phyloP scores from a whole-genome alignment of 2,113 vertebrate genomes.

The Odontophorus gujanensis region DNA sequence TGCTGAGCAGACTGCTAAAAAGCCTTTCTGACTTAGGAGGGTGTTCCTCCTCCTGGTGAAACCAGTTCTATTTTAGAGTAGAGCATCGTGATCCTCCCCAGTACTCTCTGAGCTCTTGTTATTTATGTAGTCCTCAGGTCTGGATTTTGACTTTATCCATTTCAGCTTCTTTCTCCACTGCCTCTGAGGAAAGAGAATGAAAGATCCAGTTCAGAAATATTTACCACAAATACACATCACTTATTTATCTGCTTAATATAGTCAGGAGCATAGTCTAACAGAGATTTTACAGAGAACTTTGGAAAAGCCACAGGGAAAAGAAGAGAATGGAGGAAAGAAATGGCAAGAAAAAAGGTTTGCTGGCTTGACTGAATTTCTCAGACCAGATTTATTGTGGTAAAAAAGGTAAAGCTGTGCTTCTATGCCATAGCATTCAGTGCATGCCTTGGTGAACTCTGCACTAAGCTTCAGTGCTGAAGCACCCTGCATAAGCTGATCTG shows the following conservation, averaged over 20 bases:
- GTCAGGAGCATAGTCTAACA: neutral
- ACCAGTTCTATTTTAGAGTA: neutral
- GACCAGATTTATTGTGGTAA: neutral
- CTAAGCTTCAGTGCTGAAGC: neutral
- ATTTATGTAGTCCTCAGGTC: neutral
- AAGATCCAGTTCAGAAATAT: neutral
- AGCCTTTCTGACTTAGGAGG: neutral
- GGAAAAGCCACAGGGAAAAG: neutral
- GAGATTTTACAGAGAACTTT: neutral
- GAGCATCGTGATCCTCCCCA: accelerated
- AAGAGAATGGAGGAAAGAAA: neutral
- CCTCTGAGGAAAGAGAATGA: neutral
- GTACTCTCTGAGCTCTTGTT: neutral
- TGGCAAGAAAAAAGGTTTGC: neutral
- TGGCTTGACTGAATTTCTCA: neutral
- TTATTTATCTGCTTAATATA: neutral
- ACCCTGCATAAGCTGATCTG: neutral
- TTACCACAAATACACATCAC: neutral
- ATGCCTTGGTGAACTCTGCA: neutral
- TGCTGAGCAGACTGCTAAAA: neutral
- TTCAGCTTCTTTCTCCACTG: neutral
- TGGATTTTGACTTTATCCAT: neutral
- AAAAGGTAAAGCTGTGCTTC: neutral
- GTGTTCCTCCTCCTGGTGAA: neutral
- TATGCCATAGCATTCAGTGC: neutral